Conservation (phyloP, 2,888 invertebrate genomes). For the Perizoma affinitatum region DNA sequence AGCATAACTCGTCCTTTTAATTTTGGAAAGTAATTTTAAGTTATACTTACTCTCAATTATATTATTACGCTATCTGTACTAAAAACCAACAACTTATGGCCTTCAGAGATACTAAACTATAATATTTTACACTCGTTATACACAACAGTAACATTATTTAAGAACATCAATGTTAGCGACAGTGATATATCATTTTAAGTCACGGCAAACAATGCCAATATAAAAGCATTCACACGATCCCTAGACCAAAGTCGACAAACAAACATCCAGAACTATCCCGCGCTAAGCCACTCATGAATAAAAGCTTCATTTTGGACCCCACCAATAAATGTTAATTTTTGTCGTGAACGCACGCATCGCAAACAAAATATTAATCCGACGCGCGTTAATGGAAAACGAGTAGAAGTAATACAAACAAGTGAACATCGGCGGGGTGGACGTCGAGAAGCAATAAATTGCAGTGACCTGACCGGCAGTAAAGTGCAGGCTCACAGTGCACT, state of each 20-base stretch:
- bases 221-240: constrained; percentile 81
- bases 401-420: constrained; percentile 78
- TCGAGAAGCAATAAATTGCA: constrained; percentile 75
- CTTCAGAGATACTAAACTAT: constrained; percentile 62
- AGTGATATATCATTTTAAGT: constrained; percentile 82
- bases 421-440: constrained; percentile 56
- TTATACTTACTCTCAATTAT: too few species aligned
- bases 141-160: constrained; percentile 70
- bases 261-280: constrained; percentile 79
- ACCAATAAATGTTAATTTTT: constrained; percentile 83
- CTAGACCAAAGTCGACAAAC: constrained; percentile 73
- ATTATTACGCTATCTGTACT: constrained; percentile 3
- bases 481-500: constrained; percentile 46
- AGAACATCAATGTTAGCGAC: constrained; percentile 77
- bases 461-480: constrained; percentile 64
- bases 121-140: constrained; percentile 62
- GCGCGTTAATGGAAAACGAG: constrained; percentile 82
- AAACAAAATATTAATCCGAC: constrained; percentile 82
- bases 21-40: too few species aligned
- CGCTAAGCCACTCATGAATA: constrained; percentile 82
- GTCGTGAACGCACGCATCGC: constrained; percentile 78
- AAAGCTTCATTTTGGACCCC: constrained; percentile 79
- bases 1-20: too few species aligned
- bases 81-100: constrained; percentile 43
- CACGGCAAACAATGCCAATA: constrained; percentile 77